These are phyloP conservation scores for Anthoscopus minutus DNA, from an alignment of 2,113 vertebrate genomes.

Conservation along the genomic window DNA sequence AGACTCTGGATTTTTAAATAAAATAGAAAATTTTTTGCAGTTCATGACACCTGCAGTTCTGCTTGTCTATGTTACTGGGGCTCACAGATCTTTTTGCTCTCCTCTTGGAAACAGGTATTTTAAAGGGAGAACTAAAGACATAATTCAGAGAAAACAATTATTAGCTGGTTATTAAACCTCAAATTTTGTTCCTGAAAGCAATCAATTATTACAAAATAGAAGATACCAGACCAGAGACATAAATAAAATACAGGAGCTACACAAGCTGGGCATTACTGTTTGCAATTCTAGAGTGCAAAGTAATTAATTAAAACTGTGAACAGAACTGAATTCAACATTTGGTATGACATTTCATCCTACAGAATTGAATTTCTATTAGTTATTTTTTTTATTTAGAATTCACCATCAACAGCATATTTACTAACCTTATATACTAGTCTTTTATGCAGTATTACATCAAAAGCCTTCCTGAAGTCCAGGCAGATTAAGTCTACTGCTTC, in stretches of 20 bases:
- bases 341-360: constrained; percentile 53
- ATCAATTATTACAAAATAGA: background rate
- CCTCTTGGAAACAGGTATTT: background rate
- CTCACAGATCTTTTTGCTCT: background rate
- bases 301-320: constrained; percentile 28
- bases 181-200: constrained; percentile 2
- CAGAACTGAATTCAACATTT: constrained; percentile 56
- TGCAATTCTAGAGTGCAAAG: constrained; percentile 19
- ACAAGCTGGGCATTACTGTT: constrained; percentile 37
- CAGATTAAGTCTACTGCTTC: constrained; percentile 70
- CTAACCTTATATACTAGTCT: constrained; percentile 69
- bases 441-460: constrained; percentile 69
- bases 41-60: background rate
- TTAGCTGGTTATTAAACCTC: background rate
- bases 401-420: constrained; percentile 64
- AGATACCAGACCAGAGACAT: constrained; percentile 3
- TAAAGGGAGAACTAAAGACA: background rate
- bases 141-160: background rate
- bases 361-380: constrained; percentile 36
- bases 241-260: constrained; percentile 3
- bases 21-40: background rate
- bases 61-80: background rate
- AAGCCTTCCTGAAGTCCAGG: constrained; percentile 69
- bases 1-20: background rate
- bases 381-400: constrained; percentile 50